Evolutionary conservation across 1,140 invertebrate species (phyloP).

Genomic region (Episyrphus balteatus): DNA sequence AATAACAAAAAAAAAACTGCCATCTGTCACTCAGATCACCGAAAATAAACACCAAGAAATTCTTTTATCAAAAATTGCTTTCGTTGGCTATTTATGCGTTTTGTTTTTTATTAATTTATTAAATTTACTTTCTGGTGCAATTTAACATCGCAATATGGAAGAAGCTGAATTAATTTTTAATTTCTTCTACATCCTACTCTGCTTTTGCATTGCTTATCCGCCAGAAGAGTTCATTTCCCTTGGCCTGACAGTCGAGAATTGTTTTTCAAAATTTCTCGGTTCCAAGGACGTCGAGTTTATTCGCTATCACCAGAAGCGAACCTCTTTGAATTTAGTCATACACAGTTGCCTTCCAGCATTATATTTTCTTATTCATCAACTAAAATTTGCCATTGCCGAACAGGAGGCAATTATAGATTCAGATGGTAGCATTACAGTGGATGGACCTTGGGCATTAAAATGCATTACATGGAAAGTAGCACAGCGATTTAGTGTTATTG

Average conservation of each 20-base stretch:
- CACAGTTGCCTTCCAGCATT: slow-evolving; percentile 58
- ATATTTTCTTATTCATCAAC: slow-evolving; percentile 47
- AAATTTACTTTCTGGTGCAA: too few relatives aligned
- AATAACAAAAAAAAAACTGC: too few relatives aligned
- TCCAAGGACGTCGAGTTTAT: slow-evolving; percentile 59
- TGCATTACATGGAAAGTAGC: slow-evolving; percentile 32
- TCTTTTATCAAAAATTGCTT: too few relatives aligned
- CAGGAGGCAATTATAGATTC: slow-evolving; percentile 24
- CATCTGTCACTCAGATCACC: too few relatives aligned
- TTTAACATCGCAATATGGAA: slow-evolving; percentile 15
- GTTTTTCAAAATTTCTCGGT: slow-evolving; percentile 53
- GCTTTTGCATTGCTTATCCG: slow-evolving; percentile 59
- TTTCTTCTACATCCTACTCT: slow-evolving; percentile 56
- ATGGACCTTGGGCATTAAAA: slow-evolving; percentile 34
- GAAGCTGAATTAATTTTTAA: slow-evolving; percentile 46
- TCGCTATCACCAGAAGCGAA: slow-evolving; percentile 58
- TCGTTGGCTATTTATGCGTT: too few relatives aligned
- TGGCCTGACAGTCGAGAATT: slow-evolving; percentile 56
- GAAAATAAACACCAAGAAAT: too few relatives aligned
- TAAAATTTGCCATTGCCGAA: slow-evolving; percentile 39
- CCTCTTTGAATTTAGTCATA: slow-evolving; percentile 50
- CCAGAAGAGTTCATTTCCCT: slow-evolving; percentile 62
- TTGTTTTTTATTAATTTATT: too few relatives aligned
- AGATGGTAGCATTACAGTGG: slow-evolving; percentile 12
- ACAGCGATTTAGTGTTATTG: slow-evolving; percentile 35